phyloP scores from a whole-genome alignment of 2,113 vertebrate species.

The Austrofundulus limnaeus region DNA sequence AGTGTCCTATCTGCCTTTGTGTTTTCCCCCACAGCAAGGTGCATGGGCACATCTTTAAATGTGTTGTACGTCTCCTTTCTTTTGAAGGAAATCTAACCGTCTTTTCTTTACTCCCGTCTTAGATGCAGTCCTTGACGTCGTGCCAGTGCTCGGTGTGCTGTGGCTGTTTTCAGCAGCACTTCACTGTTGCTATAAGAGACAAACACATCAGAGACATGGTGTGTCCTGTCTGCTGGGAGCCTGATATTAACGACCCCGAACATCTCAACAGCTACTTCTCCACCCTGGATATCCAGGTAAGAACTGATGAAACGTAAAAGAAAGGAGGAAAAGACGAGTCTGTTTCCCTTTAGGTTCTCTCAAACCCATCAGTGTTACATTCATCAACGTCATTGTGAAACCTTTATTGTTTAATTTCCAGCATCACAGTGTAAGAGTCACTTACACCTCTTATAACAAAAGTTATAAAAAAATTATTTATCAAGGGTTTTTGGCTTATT shows the following conservation, averaged over 20 bases:
- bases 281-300: constrained; percentile 88
- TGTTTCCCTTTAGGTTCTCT: not conserved
- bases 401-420: too few relatives aligned
- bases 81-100: too few relatives aligned
- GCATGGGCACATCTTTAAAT: not conserved
- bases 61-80: not conserved
- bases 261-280: constrained; percentile 90
- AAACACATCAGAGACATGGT: constrained; percentile 91
- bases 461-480: too few relatives aligned
- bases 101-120: not conserved
- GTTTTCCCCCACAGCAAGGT: constrained; percentile 86
- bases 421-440: too few relatives aligned
- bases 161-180: constrained; percentile 87
- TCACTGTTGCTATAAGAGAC: constrained; percentile 88
- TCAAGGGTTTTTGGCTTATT: too few relatives aligned
- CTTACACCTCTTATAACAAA: too few relatives aligned
- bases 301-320: not conserved
- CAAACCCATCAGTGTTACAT: too few relatives aligned
- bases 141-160: constrained; percentile 91
- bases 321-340: not conserved
- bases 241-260: constrained; percentile 87
- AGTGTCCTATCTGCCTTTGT: constrained; percentile 87
- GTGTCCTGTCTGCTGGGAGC: constrained; percentile 86
- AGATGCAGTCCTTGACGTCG: constrained; percentile 91
- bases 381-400: too few relatives aligned